Evolutionary conservation across 2,113 vertebrate species (phyloP).

Genomic region (Ptychochromis oligacanthus): DNA sequence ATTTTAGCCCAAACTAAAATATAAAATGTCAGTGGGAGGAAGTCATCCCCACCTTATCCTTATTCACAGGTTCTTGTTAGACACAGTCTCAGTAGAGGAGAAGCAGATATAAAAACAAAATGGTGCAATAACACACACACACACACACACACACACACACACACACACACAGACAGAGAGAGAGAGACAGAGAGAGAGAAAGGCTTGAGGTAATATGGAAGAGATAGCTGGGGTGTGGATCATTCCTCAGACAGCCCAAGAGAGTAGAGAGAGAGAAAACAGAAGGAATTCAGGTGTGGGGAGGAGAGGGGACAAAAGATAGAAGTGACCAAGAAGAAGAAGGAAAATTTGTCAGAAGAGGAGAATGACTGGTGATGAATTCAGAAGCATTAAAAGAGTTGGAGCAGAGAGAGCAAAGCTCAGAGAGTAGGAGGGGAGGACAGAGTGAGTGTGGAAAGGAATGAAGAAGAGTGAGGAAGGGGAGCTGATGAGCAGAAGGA

Average conservation of each 20-base stretch:
- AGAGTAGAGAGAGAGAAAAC: constrained; percentile 27
- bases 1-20: neutral
- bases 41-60: neutral
- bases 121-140: constrained; percentile 32
- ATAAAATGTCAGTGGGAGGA: neutral
- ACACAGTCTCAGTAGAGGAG: constrained; percentile 2
- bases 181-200: neutral
- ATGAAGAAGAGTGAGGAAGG: constrained; percentile 16
- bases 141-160: accelerated
- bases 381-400: neutral
- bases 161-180: neutral
- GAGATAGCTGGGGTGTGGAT: constrained; percentile 31
- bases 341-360: neutral
- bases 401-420: neutral
- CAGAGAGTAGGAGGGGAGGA: constrained; percentile 11
- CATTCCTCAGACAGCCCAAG: constrained; percentile 41
- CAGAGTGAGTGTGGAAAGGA: constrained; percentile 24
- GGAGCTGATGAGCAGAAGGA: constrained; percentile 21
- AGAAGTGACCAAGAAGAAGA: constrained; percentile 16
- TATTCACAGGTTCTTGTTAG: neutral
- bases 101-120: constrained; percentile 36
- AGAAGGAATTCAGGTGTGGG: neutral
- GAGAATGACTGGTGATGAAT: neutral
- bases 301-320: neutral
- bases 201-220: neutral